phyloP scores from a whole-genome alignment of 2,113 vertebrate species.

The Heterochromis multidens region DNA sequence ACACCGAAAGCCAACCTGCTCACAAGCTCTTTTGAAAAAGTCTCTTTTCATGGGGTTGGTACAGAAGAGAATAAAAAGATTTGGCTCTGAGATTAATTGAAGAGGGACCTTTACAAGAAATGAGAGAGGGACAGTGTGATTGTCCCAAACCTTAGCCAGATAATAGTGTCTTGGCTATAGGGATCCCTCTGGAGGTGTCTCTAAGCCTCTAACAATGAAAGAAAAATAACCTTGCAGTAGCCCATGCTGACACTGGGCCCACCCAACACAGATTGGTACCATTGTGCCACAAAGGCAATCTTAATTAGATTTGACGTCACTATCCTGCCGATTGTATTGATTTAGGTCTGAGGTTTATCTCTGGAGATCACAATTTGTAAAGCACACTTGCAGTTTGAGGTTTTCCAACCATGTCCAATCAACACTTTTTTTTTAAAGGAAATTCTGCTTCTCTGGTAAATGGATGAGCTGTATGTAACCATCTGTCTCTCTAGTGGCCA shows the following conservation, averaged over 20 bases:
- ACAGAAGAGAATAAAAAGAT: constrained; percentile 66
- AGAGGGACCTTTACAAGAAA: constrained; percentile 65
- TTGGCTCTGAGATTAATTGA: constrained; percentile 69
- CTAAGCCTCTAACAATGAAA: constrained; percentile 71
- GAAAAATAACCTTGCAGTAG: constrained; percentile 58
- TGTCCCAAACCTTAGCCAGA: constrained; percentile 60
- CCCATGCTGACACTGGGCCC: constrained; percentile 52
- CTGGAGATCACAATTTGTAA: constrained; percentile 53
- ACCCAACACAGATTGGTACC: constrained; percentile 61
- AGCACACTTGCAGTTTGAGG: constrained; percentile 37
- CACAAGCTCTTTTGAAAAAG: constrained; percentile 38
- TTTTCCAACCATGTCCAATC: constrained; percentile 52
- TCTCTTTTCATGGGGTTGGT: constrained; percentile 43
- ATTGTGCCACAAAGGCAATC: constrained; percentile 59
- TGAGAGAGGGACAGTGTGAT: constrained; percentile 55
- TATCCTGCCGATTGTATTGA: constrained; percentile 47
- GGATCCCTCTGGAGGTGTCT: constrained; percentile 61
- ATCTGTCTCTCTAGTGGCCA: not conserved
- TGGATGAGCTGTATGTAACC: not conserved
- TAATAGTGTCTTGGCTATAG: constrained; percentile 66
- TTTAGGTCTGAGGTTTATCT: constrained; percentile 42
- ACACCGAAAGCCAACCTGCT: constrained; percentile 48
- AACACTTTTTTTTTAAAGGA: not conserved
- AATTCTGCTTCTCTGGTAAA: constrained; percentile 6
- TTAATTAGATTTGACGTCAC: constrained; percentile 75